Evolutionary conservation across 2,888 invertebrate genomes (phyloP).

Genomic region (Liodrosophila aerea): DNA sequence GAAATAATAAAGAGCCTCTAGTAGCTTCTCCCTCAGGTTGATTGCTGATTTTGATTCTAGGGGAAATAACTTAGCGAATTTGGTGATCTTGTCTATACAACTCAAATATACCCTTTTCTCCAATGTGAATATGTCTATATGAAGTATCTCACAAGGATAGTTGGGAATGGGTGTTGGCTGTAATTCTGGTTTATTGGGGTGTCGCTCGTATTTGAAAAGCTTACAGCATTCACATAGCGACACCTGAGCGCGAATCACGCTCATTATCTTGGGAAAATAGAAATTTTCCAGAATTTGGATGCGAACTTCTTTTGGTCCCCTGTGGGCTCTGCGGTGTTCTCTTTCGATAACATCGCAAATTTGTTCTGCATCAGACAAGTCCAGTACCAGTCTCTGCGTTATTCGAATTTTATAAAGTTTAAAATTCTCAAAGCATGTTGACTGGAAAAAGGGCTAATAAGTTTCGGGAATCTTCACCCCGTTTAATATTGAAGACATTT

Average conservation of each 20-base stretch:
- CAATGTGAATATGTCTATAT: no score
- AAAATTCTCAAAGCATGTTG: not conserved
- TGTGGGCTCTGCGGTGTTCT: not conserved
- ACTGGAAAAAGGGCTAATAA: not conserved
- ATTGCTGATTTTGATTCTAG: slow-evolving; percentile 6
- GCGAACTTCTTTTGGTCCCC: not conserved
- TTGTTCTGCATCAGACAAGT: not conserved
- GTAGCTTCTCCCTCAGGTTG: slow-evolving; percentile 5
- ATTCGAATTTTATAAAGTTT: no score
- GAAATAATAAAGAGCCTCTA: slow-evolving; percentile 9
- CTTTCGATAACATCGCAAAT: not conserved
- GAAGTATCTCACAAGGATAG: slow-evolving; percentile 12
- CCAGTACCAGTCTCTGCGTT: not conserved
- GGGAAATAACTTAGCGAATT: slow-evolving; percentile 7
- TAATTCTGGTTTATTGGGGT: slow-evolving; percentile 10
- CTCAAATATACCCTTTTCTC: slow-evolving; percentile 3
- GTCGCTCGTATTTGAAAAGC: slow-evolving; percentile 10
- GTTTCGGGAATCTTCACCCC: not conserved
- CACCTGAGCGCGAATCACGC: not conserved
- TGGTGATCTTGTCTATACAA: slow-evolving; percentile 8
- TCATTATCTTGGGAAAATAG: not conserved
- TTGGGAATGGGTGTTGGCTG: slow-evolving; percentile 10
- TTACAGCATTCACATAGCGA: not conserved
- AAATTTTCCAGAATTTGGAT: not conserved
- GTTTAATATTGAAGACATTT: not conserved